A percentile compares a stretch with the other conserved stretches of the same genome.
These are phyloP conservation scores for Oryzias celebensis DNA, from an alignment of 2,113 vertebrate species.

Conservation along the genomic window DNA sequence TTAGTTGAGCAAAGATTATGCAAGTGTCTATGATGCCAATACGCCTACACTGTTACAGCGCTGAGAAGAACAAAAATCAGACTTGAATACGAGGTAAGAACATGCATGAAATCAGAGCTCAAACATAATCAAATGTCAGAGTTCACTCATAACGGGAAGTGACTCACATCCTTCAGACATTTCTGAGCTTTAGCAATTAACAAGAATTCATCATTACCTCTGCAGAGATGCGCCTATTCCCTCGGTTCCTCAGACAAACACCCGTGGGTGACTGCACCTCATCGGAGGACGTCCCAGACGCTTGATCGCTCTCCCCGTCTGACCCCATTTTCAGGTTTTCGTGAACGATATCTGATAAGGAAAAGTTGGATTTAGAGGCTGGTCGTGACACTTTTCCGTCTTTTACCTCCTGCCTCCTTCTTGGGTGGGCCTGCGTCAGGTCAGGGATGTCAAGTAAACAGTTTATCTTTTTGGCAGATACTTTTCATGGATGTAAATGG, in stretches of 20 bases:
- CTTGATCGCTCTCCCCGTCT: conserved; percentile 95
- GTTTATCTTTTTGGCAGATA: no score
- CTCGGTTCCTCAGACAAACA: conserved; percentile 91
- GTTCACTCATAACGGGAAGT: conserved; percentile 1
- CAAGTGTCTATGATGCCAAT: conserved; percentile 11
- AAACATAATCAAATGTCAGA: conserved; percentile 8
- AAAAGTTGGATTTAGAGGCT: not conserved
- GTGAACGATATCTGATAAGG: conserved; percentile 88
- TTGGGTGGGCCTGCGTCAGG: no score
- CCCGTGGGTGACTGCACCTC: conserved; percentile 94
- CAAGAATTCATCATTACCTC: conserved; percentile 80
- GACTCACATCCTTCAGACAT: conserved; percentile 21
- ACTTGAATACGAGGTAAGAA: not conserved
- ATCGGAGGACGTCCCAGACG: conserved; percentile 92
- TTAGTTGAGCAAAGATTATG: conserved; percentile 14
- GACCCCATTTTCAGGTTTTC: conserved; percentile 98
- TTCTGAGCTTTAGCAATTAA: not conserved
- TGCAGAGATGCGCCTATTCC: conserved; percentile 90
- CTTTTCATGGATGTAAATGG: no score
- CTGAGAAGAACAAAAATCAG: not conserved
- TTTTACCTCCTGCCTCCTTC: no score
- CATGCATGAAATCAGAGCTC: not conserved
- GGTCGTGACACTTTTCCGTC: not conserved
- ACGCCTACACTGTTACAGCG: conserved; percentile 11
- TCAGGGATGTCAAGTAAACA: no score